These are phyloP conservation scores for Perca flavescens DNA, from an alignment of 2,113 vertebrate species.

Conservation along the genomic window DNA sequence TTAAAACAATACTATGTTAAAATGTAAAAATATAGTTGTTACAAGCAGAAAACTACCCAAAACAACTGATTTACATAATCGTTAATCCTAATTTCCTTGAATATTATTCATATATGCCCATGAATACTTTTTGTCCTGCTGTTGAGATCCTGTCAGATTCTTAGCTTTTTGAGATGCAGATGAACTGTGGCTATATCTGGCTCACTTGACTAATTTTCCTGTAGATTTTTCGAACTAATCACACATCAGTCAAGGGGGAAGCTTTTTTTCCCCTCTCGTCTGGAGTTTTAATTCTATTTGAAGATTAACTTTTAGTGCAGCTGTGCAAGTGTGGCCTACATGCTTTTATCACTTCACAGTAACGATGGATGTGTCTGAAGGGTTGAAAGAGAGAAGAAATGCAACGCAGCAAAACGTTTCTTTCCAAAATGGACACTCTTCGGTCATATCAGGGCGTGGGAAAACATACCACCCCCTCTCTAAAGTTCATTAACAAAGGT, in stretches of 20 bases:
- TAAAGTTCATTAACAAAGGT: constrained; percentile 39
- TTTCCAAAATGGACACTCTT: constrained; percentile 25
- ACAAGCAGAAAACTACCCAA: neutral
- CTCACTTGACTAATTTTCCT: constrained; percentile 29
- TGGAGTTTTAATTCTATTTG: constrained; percentile 57
- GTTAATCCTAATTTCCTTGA: neutral
- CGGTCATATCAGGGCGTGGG: neutral
- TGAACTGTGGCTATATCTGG: neutral
- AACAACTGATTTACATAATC: neutral
- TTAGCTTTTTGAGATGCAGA: neutral
- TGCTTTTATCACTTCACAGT: constrained; percentile 14
- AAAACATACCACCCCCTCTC: neutral
- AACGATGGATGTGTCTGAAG: neutral
- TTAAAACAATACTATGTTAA: neutral
- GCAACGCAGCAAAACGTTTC: neutral
- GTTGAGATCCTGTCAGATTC: neutral
- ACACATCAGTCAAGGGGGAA: constrained; percentile 8
- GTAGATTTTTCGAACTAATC: constrained; percentile 46
- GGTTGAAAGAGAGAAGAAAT: neutral
- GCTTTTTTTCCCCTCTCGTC: neutral
- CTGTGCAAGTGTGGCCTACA: neutral
- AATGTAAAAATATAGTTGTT: neutral
- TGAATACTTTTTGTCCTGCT: neutral
- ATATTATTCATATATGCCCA: constrained; percentile 10
- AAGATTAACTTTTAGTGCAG: constrained; percentile 63